Evolutionary conservation across 1,140 invertebrate genomes (phyloP).

Genomic region (Adelges cooleyi): DNA sequence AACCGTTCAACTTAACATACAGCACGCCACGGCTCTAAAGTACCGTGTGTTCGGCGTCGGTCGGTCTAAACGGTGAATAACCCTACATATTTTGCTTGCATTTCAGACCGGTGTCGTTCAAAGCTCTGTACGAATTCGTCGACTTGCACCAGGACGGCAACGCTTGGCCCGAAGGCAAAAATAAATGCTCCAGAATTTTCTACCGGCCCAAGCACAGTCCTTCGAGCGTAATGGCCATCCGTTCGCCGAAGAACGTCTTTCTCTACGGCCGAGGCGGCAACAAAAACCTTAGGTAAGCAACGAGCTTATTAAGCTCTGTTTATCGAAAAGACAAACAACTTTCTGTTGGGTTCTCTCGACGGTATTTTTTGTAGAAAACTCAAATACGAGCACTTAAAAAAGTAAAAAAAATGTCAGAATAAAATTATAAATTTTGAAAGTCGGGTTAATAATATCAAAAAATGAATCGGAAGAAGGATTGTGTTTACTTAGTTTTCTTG

Average conservation of each 20-base stretch:
- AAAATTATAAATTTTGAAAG: too few species aligned
- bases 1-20: slow-evolving; percentile 63
- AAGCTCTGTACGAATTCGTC: slow-evolving; percentile 79
- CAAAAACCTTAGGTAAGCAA: slow-evolving; percentile 56
- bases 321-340: too few species aligned
- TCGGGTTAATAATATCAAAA: too few species aligned
- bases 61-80: neutral
- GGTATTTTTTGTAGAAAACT: too few species aligned
- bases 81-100: neutral
- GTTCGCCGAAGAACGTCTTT: slow-evolving; percentile 67
- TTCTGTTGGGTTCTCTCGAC: too few species aligned
- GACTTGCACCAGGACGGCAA: slow-evolving; percentile 74
- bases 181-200: slow-evolving; percentile 55
- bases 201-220: slow-evolving; percentile 44
- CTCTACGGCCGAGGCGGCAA: slow-evolving; percentile 72
- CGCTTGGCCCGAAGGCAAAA: slow-evolving; percentile 53
- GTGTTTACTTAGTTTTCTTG: too few species aligned
- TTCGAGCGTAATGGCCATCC: slow-evolving; percentile 42
- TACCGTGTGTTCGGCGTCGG: slow-evolving; percentile 30
- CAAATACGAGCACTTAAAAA: too few species aligned
- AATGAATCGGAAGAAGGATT: too few species aligned
- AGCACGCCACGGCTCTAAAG: slow-evolving; percentile 72
- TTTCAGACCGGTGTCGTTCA: slow-evolving; percentile 64
- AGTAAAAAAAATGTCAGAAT: too few species aligned
- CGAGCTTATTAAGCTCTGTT: too few species aligned